Evolutionary conservation across 92 coral and sea anemone genomes (phyloP), one percentile per base, ranked within the genome.

Genomic region (Pocillopora grandis): DNA sequence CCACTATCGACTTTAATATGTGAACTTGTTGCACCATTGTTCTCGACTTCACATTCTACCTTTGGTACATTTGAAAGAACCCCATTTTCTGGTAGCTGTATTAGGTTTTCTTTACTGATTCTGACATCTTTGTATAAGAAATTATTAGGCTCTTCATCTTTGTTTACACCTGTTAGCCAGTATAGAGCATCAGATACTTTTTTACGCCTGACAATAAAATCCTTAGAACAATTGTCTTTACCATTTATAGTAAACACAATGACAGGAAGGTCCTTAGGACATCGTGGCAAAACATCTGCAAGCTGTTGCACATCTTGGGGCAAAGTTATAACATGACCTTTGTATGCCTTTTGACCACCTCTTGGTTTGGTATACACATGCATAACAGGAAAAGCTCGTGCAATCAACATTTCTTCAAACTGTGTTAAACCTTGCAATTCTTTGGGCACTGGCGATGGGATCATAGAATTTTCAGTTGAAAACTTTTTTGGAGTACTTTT

Each of bases 311-410:
- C 77, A 31, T 90, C 88, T 57, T 90, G 90, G 1, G 92, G 90
- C 69, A 81, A 86, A 52, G 90, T 81, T 76, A 88, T 72, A 35
- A 80, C 81, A 77, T 77, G 69, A 69, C 81, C 81, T 77, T 77
- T 86, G 83, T 90, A 90, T 80, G 92, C 92, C 21, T 76, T 86
- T 86, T 90, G 92, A 2, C 92, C 92, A 76, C 92, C 92, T 82
- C 88, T 71, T 77, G 82, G 92, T 77, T 86, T 86, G 70, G 90
- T 86, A 71, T 86, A 82, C 2, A 90, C 88, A 77, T 73, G 87
- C 85, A 86, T 86, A 6, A 86, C 82, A 76, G 92, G 90, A 67
- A 90, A 90, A 14, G 85, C 92, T 82, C 92, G 76, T 81, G 90
- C 88, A 69, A 90, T 81, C 8, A 86, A 56, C 90, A 78, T 90